These are phyloP conservation scores for Mola mola DNA, from an alignment of 2,113 vertebrate genomes.

Conservation along the genomic window DNA sequence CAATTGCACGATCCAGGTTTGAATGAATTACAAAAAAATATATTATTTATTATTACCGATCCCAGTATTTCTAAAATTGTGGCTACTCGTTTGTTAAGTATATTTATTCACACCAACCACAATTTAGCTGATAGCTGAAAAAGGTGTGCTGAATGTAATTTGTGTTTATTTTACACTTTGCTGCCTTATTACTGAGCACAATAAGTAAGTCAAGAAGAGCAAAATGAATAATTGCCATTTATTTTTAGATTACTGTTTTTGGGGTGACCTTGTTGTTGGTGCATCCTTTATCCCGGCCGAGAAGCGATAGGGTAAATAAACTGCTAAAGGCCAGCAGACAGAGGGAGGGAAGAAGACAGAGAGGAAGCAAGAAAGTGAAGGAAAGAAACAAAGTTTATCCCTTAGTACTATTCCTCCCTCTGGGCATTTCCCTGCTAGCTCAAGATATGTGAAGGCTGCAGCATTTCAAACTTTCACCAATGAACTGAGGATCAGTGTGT, in stretches of 20 bases:
- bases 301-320: constrained; percentile 21
- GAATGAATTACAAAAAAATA: no score
- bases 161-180: no score
- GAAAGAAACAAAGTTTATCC: constrained; percentile 32
- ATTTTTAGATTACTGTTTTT: constrained; percentile 49
- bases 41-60: no score
- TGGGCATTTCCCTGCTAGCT: constrained; percentile 58
- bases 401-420: constrained; percentile 42
- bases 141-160: no score
- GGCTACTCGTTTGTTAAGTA: no score
- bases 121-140: no score
- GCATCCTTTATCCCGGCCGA: constrained; percentile 34
- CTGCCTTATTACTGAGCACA: no score
- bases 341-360: constrained; percentile 24
- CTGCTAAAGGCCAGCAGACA: constrained; percentile 60
- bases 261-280: constrained; percentile 51
- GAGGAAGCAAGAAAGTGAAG: constrained; percentile 2
- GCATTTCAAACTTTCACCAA: constrained; percentile 40
- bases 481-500: constrained; percentile 21
- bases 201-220: constrained; percentile 53
- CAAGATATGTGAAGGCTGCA: constrained; percentile 45
- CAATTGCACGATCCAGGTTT: no score
- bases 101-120: no score
- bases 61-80: no score
- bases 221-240: constrained; percentile 54